Evolutionary conservation across 2,113 vertebrate species (phyloP), one percentile per base, ranked within the genome.

Genomic region (Chionis minor): DNA sequence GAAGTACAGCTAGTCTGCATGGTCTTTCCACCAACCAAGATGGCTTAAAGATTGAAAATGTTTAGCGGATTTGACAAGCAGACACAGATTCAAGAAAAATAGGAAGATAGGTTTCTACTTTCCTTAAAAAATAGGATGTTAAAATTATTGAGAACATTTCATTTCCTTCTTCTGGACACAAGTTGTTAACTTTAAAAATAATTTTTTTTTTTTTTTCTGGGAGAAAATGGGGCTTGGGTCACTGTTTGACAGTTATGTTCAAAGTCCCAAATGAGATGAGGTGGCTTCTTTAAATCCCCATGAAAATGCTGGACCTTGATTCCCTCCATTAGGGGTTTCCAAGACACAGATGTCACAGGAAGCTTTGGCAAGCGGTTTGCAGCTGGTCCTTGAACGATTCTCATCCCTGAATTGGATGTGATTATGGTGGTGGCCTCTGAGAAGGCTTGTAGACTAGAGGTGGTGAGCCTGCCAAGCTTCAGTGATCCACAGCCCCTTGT

Each of bases 361-460:
- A 73, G 26, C 21, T 86, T 35, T 54, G 49, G 30, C 0, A 1
- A 8, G 23, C 15, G 14, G 44, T 44, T 44, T 44, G 44, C 44
- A 44, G 44, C 44, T 2, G 30, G 20, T 51, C 24, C 47, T 51
- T 6, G 0, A 2, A 1, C 20, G 27, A 2, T 24, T 77, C 73
- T 27, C n/a, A 33, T 12, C 21, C 32, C 5, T 8, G 14, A 26
- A 56, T 35, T 18, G 10, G 9, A 32, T 6, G 30, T 5, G 63
- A 5, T 44, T 55, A 6, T 3, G 22, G n/a, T 4, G 24, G 47
- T 4, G 30, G 75, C 20, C 28, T 40, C n/a, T 2, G 47, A 55
- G 58, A 21, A n/a, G n/a, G 14, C 35, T 28, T 5, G 22, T 26
- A 22, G 79, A 24, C 28, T 14, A 8, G 56, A 23, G 1, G 1